A percentile compares a stretch with the other conserved stretches of the same genome.
These are phyloP conservation scores for Chloromyia formosa DNA, from an alignment of 2,888 invertebrate species.

Conservation along the genomic window DNA sequence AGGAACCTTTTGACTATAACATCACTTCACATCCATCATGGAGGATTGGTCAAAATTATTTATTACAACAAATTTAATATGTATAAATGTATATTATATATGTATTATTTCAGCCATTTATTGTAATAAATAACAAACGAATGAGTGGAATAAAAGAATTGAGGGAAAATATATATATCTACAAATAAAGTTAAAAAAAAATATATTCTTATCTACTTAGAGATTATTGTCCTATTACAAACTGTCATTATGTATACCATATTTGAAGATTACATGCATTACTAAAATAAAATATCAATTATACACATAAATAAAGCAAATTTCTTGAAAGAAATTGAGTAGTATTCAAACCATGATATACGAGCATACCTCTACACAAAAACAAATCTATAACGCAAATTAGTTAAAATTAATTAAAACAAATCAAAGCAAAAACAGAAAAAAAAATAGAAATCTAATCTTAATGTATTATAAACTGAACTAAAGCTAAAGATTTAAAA, in stretches of 20 bases:
- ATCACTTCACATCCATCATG: neutral
- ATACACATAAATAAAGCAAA: no score
- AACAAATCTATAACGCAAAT: no score
- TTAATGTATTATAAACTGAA: no score
- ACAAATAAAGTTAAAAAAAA: neutral
- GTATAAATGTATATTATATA: conserved; percentile 23
- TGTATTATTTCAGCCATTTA: conserved; percentile 36
- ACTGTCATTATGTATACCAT: conserved; percentile 15
- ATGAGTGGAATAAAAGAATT: conserved; percentile 10
- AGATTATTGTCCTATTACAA: conserved; percentile 10
- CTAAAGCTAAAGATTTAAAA: no score
- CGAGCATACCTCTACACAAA: no score
- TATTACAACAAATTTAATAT: conserved; percentile 40
- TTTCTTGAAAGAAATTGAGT: no score
- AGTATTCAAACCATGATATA: no score
- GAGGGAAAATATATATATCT: conserved; percentile 1
- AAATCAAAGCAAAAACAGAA: no score
- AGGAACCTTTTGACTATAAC: conserved; percentile 8
- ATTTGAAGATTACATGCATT: conserved; percentile 20
- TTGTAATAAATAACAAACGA: conserved; percentile 30
- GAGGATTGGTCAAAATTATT: conserved; percentile 14
- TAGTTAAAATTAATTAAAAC: no score
- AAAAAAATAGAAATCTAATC: no score
- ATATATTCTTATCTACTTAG: neutral
- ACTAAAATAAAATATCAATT: neutral